Percentiles rank a stretch among this genome's conserved stretches.
Evolutionary conservation across 2,113 vertebrate genomes (phyloP).

Genomic region (Myotis yumanensis): DNA sequence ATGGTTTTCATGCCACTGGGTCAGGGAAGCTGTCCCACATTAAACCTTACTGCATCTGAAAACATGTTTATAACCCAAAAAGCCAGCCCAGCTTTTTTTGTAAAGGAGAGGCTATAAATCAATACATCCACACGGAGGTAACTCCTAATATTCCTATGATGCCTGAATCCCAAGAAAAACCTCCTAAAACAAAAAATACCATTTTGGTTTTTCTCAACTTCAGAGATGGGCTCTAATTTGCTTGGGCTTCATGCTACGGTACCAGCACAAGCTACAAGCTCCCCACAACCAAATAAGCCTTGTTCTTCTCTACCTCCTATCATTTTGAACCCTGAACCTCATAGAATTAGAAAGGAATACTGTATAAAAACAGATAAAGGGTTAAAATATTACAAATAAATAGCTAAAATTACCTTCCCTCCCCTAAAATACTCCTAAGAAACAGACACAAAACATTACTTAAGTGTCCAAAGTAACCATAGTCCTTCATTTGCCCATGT

Average conservation of each 20-base stretch:
- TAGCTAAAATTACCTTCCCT: slow-evolving; percentile 72
- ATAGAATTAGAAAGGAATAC: slow-evolving; percentile 50
- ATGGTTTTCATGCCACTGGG: slow-evolving; percentile 71
- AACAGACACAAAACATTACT: slow-evolving; percentile 74
- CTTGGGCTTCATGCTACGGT: slow-evolving; percentile 19
- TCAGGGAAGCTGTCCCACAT: slow-evolving; percentile 60
- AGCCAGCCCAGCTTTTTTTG: slow-evolving; percentile 65
- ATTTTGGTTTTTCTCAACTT: slow-evolving; percentile 70
- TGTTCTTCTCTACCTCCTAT: slow-evolving; percentile 31
- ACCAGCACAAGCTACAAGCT: slow-evolving; percentile 14
- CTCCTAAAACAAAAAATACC: slow-evolving; percentile 58
- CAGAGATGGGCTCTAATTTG: background rate
- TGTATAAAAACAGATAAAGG: slow-evolving; percentile 63
- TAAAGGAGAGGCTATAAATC: slow-evolving; percentile 45
- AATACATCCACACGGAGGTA: slow-evolving; percentile 57
- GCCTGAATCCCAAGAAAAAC: slow-evolving; percentile 68
- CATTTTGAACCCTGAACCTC: slow-evolving; percentile 54
- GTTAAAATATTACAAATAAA: slow-evolving; percentile 72
- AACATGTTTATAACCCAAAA: slow-evolving; percentile 63
- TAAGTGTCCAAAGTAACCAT: slow-evolving; percentile 72
- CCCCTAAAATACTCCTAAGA: slow-evolving; percentile 73
- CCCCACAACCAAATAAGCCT: slow-evolving; percentile 39
- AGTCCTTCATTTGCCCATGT: slow-evolving; percentile 76
- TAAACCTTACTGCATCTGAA: slow-evolving; percentile 66
- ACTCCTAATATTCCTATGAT: slow-evolving; percentile 69